phyloP scores from a whole-genome alignment of 2,888 invertebrate species.

The Cataglyphis altisquamis region DNA sequence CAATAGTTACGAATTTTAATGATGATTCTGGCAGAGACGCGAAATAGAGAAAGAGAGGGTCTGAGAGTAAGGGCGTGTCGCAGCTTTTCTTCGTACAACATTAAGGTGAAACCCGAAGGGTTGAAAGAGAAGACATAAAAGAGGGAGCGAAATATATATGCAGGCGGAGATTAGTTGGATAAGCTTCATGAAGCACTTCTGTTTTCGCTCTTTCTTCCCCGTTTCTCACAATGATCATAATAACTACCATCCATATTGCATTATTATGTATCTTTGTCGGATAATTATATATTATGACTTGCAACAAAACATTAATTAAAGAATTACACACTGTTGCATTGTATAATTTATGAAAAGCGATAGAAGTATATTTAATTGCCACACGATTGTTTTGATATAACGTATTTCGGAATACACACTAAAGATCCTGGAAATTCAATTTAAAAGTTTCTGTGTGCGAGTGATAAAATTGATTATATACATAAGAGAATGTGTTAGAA shows the following conservation, averaged over 20 bases:
- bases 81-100: conserved; percentile 62
- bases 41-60: neutral
- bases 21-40: conserved; percentile 67
- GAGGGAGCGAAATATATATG: conserved; percentile 42
- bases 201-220: conserved; percentile 30
- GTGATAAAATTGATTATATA: neutral
- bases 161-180: conserved; percentile 49
- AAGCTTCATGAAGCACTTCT: conserved; percentile 53
- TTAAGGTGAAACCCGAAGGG: conserved; percentile 50
- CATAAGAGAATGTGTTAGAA: conserved; percentile 1
- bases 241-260: neutral
- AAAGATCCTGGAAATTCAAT: neutral
- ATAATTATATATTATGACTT: conserved; percentile 1
- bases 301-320: conserved; percentile 3
- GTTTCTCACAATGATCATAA: conserved; percentile 39
- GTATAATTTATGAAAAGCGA: neutral
- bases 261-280: neutral
- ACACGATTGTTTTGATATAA: neutral
- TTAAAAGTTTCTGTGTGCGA: neutral
- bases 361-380: neutral
- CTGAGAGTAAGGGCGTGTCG: conserved; percentile 64
- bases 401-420: neutral
- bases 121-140: conserved; percentile 19
- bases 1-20: conserved; percentile 62
- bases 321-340: neutral